These are phyloP conservation scores for Callyntrura sp. DNA, from an alignment of 2,888 invertebrate genomes.

Conservation along the genomic window DNA sequence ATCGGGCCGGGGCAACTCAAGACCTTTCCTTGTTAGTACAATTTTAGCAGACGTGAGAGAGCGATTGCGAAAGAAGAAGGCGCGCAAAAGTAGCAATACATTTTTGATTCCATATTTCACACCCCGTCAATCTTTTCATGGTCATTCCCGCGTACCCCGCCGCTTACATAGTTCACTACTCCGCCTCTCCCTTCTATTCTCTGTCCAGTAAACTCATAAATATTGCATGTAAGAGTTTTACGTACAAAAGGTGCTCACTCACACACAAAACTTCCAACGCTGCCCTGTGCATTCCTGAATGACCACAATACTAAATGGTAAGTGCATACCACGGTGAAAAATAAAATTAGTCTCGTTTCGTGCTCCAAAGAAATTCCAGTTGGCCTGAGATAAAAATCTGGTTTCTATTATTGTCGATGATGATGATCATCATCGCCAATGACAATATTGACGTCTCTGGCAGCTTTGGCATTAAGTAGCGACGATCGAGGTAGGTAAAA, in stretches of 20 bases:
- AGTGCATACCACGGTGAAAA: background rate
- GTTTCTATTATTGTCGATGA: slow-evolving; percentile 33
- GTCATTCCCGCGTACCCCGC: slow-evolving; percentile 23
- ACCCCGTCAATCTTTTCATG: slow-evolving; percentile 34
- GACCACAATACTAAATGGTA: background rate
- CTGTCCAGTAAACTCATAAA: slow-evolving; percentile 18
- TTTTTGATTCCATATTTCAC: slow-evolving; percentile 22
- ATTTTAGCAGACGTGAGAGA: too few species aligned
- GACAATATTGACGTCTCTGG: too few species aligned
- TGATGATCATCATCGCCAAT: background rate
- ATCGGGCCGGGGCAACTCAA: too few species aligned
- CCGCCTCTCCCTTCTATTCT: background rate
- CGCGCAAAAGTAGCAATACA: too few species aligned
- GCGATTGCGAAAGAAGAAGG: too few species aligned
- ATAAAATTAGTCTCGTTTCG: slow-evolving; percentile 10
- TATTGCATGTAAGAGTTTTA: background rate
- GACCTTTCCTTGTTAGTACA: too few species aligned
- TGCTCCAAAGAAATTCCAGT: slow-evolving; percentile 33
- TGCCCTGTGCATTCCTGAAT: background rate
- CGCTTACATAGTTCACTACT: background rate
- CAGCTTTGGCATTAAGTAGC: background rate
- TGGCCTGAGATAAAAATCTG: slow-evolving; percentile 21
- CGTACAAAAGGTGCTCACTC: background rate
- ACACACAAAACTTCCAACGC: too few species aligned
- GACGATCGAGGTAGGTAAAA: too few species aligned